These are phyloP conservation scores for Oscheius myriophilus DNA, from an alignment of 2,888 invertebrate genomes.

Conservation along the genomic window DNA sequence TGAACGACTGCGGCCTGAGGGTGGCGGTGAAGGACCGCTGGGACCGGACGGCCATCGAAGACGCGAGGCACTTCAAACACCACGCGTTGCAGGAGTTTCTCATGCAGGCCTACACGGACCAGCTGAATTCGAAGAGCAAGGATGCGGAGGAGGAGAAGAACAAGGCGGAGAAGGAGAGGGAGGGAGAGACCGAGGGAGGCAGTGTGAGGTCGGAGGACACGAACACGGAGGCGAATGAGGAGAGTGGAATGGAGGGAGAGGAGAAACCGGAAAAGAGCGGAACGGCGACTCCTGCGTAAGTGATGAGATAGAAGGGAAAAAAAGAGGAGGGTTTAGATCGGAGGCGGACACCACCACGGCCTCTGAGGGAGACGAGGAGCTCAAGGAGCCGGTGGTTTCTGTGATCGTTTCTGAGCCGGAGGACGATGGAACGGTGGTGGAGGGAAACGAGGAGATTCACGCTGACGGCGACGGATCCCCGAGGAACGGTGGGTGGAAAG, in stretches of 20 bases:
- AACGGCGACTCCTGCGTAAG: slow-evolving; percentile 12
- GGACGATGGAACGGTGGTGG: too few species aligned
- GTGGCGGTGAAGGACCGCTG: slow-evolving; percentile 46
- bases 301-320: not conserved
- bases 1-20: slow-evolving; percentile 44
- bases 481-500: not conserved
- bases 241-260: slow-evolving; percentile 9
- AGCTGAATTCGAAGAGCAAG: slow-evolving; percentile 1
- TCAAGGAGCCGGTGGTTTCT: slow-evolving; percentile 48
- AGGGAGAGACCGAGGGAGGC: slow-evolving; percentile 1
- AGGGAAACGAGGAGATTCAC: not conserved
- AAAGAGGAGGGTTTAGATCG: slow-evolving; percentile 34
- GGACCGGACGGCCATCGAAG: slow-evolving; percentile 63
- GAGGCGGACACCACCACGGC: slow-evolving; percentile 57
- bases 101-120: slow-evolving; percentile 9
- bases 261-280: slow-evolving; percentile 34
- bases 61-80: slow-evolving; percentile 57
- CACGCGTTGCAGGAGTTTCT: slow-evolving; percentile 32
- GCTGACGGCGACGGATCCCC: not conserved
- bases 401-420: slow-evolving; percentile 18
- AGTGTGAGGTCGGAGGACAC: slow-evolving; percentile 22
- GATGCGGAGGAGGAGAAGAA: not conserved
- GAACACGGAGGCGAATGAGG: not conserved
- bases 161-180: not conserved
- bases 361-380: slow-evolving; percentile 47